phyloP scores from a whole-genome alignment of 2,888 invertebrate genomes.

The Campopleginae sp. region DNA sequence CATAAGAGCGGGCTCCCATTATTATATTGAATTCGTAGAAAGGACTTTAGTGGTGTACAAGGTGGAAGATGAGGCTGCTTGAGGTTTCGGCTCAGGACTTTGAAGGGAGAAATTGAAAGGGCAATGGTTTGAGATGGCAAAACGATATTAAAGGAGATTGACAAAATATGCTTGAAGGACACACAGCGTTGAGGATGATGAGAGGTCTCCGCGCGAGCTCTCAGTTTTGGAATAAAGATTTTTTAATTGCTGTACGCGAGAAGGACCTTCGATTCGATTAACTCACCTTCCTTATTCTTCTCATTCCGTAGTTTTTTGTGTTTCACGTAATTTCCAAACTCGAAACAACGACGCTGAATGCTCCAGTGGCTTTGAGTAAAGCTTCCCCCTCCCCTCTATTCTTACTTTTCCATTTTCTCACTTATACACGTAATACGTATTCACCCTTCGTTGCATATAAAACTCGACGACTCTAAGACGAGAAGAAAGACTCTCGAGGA shows the following conservation, averaged over 20 bases:
- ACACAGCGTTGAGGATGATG: conserved; percentile 44
- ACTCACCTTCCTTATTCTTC: not conserved
- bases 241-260: conserved; percentile 49
- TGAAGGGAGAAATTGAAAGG: conserved; percentile 13
- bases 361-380: conserved; percentile 44
- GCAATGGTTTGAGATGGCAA: conserved; percentile 19
- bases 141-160: conserved; percentile 16
- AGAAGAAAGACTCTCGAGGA: conserved; percentile 32
- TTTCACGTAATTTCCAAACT: conserved; percentile 12
- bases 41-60: conserved; percentile 73
- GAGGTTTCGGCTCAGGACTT: conserved; percentile 42
- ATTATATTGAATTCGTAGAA: conserved; percentile 80
- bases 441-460: conserved; percentile 46
- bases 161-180: conserved; percentile 33
- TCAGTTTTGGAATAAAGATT: conserved; percentile 23
- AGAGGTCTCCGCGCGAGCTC: conserved; percentile 2
- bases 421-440: conserved; percentile 37
- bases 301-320: not conserved
- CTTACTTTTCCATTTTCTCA: conserved; percentile 38
- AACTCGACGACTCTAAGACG: conserved; percentile 42
- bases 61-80: conserved; percentile 43
- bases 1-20: conserved; percentile 68
- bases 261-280: conserved; percentile 15
- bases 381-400: conserved; percentile 33
- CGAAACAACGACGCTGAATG: conserved; percentile 34